These are phyloP conservation scores for Ataeniobius toweri DNA, from an alignment of 2,797 vertebrate genomes.

Conservation along the genomic window DNA sequence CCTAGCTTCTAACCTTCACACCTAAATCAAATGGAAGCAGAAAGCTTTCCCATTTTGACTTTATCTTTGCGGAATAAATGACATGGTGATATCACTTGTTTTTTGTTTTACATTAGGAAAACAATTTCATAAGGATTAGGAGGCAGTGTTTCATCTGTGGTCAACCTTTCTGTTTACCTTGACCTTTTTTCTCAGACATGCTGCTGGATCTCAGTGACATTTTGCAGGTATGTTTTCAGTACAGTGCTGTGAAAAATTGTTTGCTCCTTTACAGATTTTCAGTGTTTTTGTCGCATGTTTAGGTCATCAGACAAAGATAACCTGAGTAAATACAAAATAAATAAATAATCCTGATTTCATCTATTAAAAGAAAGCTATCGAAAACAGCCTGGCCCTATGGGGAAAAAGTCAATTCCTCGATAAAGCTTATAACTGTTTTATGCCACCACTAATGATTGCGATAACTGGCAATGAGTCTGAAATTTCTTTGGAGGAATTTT, in stretches of 20 bases:
- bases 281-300: neutral
- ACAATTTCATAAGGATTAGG: too few species aligned
- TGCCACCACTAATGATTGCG: too few species aligned
- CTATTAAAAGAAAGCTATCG: neutral
- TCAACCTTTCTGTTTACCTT: constrained; percentile 29
- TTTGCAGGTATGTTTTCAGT: constrained; percentile 85
- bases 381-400: neutral
- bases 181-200: constrained; percentile 87
- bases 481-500: neutral
- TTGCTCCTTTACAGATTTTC: too few species aligned
- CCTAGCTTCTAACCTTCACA: too few species aligned
- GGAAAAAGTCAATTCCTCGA: neutral
- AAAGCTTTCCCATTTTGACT: too few species aligned
- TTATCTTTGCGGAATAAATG: too few species aligned
- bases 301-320: neutral
- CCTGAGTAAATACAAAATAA: neutral
- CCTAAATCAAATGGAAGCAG: too few species aligned
- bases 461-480: too few species aligned
- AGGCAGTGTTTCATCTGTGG: neutral
- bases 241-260: neutral
- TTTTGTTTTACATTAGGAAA: too few species aligned
- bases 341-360: neutral
- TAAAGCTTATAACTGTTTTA: too few species aligned
- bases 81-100: too few species aligned
- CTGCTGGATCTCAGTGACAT: constrained; percentile 96